Evolutionary conservation across 2,797 vertebrate genomes (phyloP).

Genomic region (Ateles fusciceps): DNA sequence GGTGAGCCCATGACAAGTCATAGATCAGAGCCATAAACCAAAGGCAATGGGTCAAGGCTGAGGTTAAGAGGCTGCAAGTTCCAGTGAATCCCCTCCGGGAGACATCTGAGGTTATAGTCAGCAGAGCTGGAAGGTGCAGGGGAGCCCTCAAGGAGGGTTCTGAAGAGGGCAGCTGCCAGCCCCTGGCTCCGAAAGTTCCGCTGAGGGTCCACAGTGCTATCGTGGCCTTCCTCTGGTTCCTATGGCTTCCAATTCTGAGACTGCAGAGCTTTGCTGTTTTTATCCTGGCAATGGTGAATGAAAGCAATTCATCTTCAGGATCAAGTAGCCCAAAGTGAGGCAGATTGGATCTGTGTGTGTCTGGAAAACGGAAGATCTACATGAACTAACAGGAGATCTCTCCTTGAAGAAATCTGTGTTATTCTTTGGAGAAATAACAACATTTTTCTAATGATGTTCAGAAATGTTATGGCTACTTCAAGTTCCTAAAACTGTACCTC

Average conservation of each 20-base stretch:
- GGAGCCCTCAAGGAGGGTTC: neutral
- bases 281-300: too few relatives aligned
- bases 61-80: fast-evolving
- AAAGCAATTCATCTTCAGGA: neutral
- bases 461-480: neutral
- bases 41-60: fast-evolving
- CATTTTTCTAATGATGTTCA: neutral
- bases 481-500: neutral
- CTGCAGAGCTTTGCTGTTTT: neutral
- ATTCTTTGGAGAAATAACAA: neutral
- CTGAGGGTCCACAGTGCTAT: fast-evolving
- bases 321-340: neutral
- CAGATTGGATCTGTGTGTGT: fast-evolving
- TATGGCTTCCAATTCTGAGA: too few relatives aligned
- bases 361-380: neutral
- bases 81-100: fast-evolving
- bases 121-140: fast-evolving
- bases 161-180: fast-evolving
- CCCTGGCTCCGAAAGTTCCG: fast-evolving
- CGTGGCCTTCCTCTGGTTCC: fast-evolving
- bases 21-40: neutral
- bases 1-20: too few relatives aligned
- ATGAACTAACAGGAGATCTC: neutral
- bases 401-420: neutral
- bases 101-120: neutral